Evolutionary conservation across 2,797 vertebrate genomes (phyloP), one percentile per base, ranked within the genome.

Genomic region (Catharus ustulatus): DNA sequence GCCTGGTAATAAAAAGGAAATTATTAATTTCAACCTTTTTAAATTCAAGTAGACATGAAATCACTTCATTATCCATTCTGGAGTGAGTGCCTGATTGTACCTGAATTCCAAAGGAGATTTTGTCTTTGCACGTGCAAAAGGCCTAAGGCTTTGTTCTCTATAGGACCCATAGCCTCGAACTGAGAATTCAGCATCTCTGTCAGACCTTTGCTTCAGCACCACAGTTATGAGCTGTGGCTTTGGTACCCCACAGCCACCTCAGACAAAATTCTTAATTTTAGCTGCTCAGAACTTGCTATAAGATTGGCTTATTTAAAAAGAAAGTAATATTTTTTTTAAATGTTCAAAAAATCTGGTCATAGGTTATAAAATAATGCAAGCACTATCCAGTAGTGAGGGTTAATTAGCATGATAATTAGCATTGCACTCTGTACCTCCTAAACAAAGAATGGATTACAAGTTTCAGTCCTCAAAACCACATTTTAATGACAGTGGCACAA

Each of bases 361-460:
- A 38, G 23, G 45, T 78, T 72, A n/a, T n/a, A 26, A 64, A 72
- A 72, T 62, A 77, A 59, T 10, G 5, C 13, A 93, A 76, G 11
- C 21, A 14, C 20, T 86, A 57, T 23, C 29, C 34, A 40, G 58
- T 3, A 10, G 27, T 55, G 61, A 52, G 38, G 14, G 51, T 27
- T 87, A 78, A 90, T 81, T 72, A 75, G 43, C 27, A 79, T 46
- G 62, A 45, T 66, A 67, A 84, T 69, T 66, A 85, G 57, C 43
- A 54, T 7, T 54, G 51, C 36, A 48, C 27, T 69, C 55, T 54
- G 24, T 46, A 38, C 30, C 43, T 86, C 19, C 36, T 45, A 32
- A 89, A 69, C 18, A 87, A 73, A 78, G 59, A 68, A 63, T 13
- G 19, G 84, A 75, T 61, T 90, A 68, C 30, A 90, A 73, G 26